A percentile compares a stretch with the other conserved stretches of the same genome.
These are phyloP conservation scores for Heliothis virescens DNA, from an alignment of 1,140 invertebrate species.

Conservation along the genomic window DNA sequence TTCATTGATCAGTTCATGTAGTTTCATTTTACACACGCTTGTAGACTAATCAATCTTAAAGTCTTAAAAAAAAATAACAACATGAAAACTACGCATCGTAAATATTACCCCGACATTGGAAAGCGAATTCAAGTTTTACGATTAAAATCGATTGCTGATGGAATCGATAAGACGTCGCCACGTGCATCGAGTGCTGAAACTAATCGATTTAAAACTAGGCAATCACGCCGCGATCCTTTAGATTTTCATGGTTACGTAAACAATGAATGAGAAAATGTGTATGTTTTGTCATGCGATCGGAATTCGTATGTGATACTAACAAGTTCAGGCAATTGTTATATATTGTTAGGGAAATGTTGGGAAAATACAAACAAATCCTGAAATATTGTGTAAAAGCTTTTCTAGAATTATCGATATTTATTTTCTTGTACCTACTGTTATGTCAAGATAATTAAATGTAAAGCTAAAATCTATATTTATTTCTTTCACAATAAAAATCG, in stretches of 20 bases:
- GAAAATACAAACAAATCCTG: too few relatives aligned
- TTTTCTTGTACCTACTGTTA: too few relatives aligned
- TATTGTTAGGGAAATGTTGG: too few relatives aligned
- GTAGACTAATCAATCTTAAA: not conserved
- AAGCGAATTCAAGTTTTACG: slow-evolving; percentile 32
- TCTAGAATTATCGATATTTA: too few relatives aligned
- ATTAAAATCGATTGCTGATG: slow-evolving; percentile 24
- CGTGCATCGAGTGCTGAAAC: slow-evolving; percentile 51
- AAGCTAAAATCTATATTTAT: too few relatives aligned
- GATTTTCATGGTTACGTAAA: slow-evolving; percentile 29
- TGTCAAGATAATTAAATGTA: too few relatives aligned
- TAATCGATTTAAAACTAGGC: slow-evolving; percentile 53
- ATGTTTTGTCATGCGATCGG: not conserved
- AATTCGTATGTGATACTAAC: too few relatives aligned
- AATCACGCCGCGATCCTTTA: slow-evolving; percentile 26
- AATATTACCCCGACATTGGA: slow-evolving; percentile 41
- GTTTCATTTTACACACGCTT: too few relatives aligned
- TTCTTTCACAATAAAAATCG: too few relatives aligned
- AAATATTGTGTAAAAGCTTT: too few relatives aligned
- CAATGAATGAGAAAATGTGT: not conserved
- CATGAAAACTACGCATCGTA: slow-evolving; percentile 2
- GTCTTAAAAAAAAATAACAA: not conserved
- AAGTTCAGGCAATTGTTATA: too few relatives aligned
- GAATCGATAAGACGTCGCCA: slow-evolving; percentile 53
- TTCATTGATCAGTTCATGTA: too few relatives aligned